Base-by-base conservation (phyloP, 2,797 vertebrate species). In the Pseudochirops corinnae region DNA sequence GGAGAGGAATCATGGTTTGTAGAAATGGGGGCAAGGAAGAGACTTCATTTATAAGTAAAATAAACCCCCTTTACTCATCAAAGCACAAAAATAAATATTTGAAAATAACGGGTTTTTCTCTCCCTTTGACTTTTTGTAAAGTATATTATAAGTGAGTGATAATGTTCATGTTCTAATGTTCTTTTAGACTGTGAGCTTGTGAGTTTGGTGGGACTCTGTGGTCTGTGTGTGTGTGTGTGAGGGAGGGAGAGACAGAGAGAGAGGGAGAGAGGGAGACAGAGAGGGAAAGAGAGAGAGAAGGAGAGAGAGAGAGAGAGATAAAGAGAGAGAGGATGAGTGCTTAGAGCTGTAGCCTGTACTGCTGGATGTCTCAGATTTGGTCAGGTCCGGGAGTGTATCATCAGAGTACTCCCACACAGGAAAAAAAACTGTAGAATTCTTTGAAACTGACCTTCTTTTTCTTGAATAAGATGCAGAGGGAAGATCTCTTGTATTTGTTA, bases 171-270 rank as follows among this genome's bases (percentile, higher is more conserved):
- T 52, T 46, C 21, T n/a, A 0, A 52, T 96, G 92, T 67, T 0
- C 11, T 90, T 91, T n/a, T 67, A 6, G 50, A 2, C 26, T 16
- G 31, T n/a, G 60, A 87, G 46, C 46, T 50, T 9, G 93, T 52
- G 39, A 55, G 28, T 1, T 6, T 12, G 0, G 0, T 0, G 31
- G 18, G 26, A 95, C 21, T 29, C 67, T 26, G 0, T 55, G 33
- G 57, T 10, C 26, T 28, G 57, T 28, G 57, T 9, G 28, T 11
- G 26, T 60, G 33, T n/a, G 62, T 1, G 62, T 2, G 62, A 67
- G 33, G n/a, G 60, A 7, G 62, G n/a, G 28, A 58, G 28, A 31
- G 58, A 62, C 12, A 14, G 31, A 62, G 60, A 14, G 28, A 82
- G n/a, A 39, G 67, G 9, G 18, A 82, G n/a, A 39, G 67, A 21